Evolutionary conservation across 2,888 invertebrate genomes (phyloP), one percentile per base, ranked within the genome.

Genomic region (Branchipolynoe longqiensis): DNA sequence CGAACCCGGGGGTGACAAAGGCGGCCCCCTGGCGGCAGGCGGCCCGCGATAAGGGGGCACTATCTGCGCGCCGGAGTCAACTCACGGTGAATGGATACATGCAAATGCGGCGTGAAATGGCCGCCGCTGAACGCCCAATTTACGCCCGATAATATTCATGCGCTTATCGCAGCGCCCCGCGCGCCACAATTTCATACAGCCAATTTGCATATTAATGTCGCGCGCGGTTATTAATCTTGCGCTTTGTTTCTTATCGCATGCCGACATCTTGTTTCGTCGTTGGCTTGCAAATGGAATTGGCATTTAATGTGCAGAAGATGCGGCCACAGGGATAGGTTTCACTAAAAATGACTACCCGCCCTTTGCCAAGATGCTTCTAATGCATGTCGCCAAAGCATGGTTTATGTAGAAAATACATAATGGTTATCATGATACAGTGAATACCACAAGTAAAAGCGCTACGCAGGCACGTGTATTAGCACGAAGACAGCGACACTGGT

Each of bases 171-270:
- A 25, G 48, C 84, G 28, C 31, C n/a, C 48, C 62, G 62, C 84
- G 59, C 48, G 84, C 69, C 62, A 84, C 84, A 84, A 84, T 84
- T 84, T 84, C 62, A 84, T 62, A 84, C 84, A 84, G 69, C 62
- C 84, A 84, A 84, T 84, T 84, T 84, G 84, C 84, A 84, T 84
- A 84, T 84, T 84, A 69, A 84, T 84, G 84, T 84, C 41, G 69
- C 28, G 31, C 22, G 84, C 41, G 56, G 69, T 84, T 84, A 84
- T 84, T 84, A 84, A 84, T 84, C 84, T 64, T 54, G 48, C 84
- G 69, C 54, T 69, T 40, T 48, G 48, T 54, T 48, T 36, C 64
- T 84, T 84, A 84, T 84, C 84, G 28, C 33, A 18, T 48, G n/a
- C 64, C 33, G 69, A 69, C 84, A 84, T 84, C 84, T 84, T 84